Evolutionary conservation across 2,888 invertebrate species (phyloP), one percentile per base, ranked within the genome.

Genomic region (Invenusta paracnida): DNA sequence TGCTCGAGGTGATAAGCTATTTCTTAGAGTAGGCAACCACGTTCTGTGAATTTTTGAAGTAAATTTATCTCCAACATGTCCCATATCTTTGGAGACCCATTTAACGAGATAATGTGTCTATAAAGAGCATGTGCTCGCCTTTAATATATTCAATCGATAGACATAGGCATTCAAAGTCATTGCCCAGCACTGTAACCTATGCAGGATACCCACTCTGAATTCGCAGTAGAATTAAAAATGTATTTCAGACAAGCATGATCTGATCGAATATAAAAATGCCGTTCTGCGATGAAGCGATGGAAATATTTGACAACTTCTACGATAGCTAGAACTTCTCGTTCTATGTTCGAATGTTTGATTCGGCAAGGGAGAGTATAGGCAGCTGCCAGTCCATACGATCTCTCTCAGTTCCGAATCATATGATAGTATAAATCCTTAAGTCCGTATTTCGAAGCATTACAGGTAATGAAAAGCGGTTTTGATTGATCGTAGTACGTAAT

Each of bases 291-390:
- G 86, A 89, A 91, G 28, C 89, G 88, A 81, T 90, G 89, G 88
- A 91, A 91, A 87, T 90, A 89, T 28, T 88, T 88, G 0, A 91
- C 88, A 0, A 89, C 91, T 85, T 89, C 91, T 28, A 92, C 89
- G 17, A 92, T 85, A 11, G 89, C 88, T 29, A 90, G 87, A 67
- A 90, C 89, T 88, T 89, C 90, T 85, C 89, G 89, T 67, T 91
- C 90, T 23, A 90, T 85, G 84, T 90, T 89, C 28, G 89, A 89
- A 86, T 90, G 90, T 17, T 88, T 88, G 79, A 87, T 86, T n/a
- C n/a, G n/a, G n/a, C n/a, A n/a, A n/a, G n/a, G n/a, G n/a, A n/a
- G n/a, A n/a, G n/a, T n/a, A n/a, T n/a, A n/a, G n/a, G n/a, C 85
- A 79, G 23, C 79, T 79, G 23, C 79, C 79, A 79, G 29, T 79